Percentiles rank a stretch among this genome's conserved stretches.
These are phyloP conservation scores for Parotia lawesii DNA, from an alignment of 2,113 vertebrate species.

Conservation along the genomic window DNA sequence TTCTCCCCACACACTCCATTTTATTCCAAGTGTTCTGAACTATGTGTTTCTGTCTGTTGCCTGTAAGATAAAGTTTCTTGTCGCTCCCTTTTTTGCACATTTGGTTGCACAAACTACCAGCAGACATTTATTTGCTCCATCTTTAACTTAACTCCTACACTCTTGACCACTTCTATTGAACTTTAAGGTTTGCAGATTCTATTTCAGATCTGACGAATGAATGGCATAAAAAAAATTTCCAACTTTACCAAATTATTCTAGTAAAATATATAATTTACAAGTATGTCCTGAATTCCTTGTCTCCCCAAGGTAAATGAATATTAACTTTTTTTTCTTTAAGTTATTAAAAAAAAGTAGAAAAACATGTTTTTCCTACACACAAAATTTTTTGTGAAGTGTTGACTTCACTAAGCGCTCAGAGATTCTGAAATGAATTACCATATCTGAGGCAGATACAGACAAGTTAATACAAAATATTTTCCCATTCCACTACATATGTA, in stretches of 20 bases:
- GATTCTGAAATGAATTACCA: not conserved
- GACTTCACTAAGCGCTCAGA: not conserved
- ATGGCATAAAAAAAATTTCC: not conserved
- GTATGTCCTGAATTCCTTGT: not conserved
- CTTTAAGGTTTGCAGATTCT: not conserved
- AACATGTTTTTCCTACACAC: not conserved
- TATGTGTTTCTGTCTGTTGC: not conserved
- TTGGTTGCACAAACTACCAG: not conserved
- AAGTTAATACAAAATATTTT: not conserved
- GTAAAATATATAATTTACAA: not conserved
- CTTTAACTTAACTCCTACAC: not conserved
- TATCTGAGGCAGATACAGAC: not conserved
- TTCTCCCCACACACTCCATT: not conserved
- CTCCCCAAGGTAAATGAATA: not conserved
- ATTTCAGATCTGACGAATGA: not conserved
- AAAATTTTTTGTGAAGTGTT: not conserved
- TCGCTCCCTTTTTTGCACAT: fast-evolving
- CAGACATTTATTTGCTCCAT: not conserved
- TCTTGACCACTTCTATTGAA: not conserved
- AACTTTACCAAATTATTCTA: not conserved
- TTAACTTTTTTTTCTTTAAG: not conserved
- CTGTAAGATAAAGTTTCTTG: not conserved
- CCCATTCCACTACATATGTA: not conserved
- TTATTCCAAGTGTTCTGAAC: not conserved
- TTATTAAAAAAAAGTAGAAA: not conserved